Percentiles rank a stretch among this genome's conserved stretches.
phyloP scores from a whole-genome alignment of 2,888 invertebrate species.

The Druceiella hillmani region DNA sequence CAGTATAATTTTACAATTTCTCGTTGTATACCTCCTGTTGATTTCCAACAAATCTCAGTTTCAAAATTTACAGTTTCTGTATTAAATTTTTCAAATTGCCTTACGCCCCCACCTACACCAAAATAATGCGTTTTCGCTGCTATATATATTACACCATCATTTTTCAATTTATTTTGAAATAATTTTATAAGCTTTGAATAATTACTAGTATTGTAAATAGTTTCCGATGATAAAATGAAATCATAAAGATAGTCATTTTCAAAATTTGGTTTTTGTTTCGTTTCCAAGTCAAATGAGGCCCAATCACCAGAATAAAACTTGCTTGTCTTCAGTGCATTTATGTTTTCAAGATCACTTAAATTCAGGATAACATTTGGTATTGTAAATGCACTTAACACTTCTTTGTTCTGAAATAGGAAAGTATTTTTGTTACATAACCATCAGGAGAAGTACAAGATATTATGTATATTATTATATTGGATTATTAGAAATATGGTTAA shows the following conservation, averaged over 20 bases:
- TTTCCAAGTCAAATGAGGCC: slow-evolving; percentile 56
- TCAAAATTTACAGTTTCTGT: slow-evolving; percentile 49
- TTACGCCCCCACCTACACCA: slow-evolving; percentile 86
- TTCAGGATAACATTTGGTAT: slow-evolving; percentile 76
- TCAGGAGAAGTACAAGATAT: too few relatives aligned
- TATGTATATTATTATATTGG: too few relatives aligned
- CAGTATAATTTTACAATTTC: slow-evolving; percentile 55
- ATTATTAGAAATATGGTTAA: too few relatives aligned
- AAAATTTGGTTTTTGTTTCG: too few relatives aligned
- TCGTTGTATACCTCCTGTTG: slow-evolving; percentile 55
- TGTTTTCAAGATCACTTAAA: slow-evolving; percentile 38
- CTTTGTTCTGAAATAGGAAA: slow-evolving; percentile 65
- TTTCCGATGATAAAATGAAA: slow-evolving; percentile 85
- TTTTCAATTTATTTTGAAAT: slow-evolving; percentile 57
- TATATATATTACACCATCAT: slow-evolving; percentile 60
- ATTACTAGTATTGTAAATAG: slow-evolving; percentile 81
- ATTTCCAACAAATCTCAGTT: slow-evolving; percentile 58
- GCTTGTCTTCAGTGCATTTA: slow-evolving; percentile 35
- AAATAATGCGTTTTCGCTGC: slow-evolving; percentile 93
- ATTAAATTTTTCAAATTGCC: slow-evolving; percentile 66
- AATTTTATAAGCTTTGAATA: slow-evolving; percentile 69
- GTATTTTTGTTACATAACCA: too few relatives aligned
- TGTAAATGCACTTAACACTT: slow-evolving; percentile 75
- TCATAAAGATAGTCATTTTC: slow-evolving; percentile 59
- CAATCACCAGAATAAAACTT: slow-evolving; percentile 73